Evolutionary conservation across 2,113 vertebrate species (phyloP).

Genomic region (Ctenodactylus gundi): DNA sequence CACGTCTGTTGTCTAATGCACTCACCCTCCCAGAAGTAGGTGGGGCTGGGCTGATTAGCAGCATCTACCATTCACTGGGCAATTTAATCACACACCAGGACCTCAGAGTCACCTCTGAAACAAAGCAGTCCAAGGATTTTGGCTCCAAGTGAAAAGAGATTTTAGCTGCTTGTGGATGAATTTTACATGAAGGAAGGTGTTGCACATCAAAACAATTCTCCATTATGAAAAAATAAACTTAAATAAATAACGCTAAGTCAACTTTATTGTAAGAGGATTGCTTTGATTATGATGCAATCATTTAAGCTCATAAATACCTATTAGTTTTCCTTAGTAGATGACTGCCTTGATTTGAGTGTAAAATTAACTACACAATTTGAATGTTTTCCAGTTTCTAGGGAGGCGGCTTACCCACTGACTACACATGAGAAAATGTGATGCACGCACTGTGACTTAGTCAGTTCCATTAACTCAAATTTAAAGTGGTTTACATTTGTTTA

Average conservation of each 20-base stretch:
- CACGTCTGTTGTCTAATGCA: not conserved
- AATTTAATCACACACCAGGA: not conserved
- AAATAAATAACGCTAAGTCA: not conserved
- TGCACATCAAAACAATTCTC: not conserved
- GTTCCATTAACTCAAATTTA: not conserved
- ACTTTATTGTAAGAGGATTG: not conserved
- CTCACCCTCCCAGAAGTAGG: accelerated
- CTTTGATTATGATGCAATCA: not conserved
- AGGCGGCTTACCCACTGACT: conserved; percentile 13
- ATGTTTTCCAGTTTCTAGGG: conserved; percentile 9
- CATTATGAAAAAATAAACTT: conserved; percentile 3
- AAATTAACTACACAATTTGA: not conserved
- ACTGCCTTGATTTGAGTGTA: not conserved
- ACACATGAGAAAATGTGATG: not conserved
- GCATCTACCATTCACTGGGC: not conserved
- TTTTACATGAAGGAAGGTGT: not conserved
- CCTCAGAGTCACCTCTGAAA: not conserved
- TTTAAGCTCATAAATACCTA: not conserved
- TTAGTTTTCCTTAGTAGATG: not conserved
- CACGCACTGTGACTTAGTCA: not conserved
- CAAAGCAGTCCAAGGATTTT: not conserved
- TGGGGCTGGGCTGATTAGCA: not conserved
- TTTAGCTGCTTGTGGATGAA: not conserved
- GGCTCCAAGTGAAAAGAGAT: not conserved
- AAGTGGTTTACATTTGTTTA: not conserved